phyloP scores from a whole-genome alignment of 2,797 vertebrate species.

The Pelobates cultripes region DNA sequence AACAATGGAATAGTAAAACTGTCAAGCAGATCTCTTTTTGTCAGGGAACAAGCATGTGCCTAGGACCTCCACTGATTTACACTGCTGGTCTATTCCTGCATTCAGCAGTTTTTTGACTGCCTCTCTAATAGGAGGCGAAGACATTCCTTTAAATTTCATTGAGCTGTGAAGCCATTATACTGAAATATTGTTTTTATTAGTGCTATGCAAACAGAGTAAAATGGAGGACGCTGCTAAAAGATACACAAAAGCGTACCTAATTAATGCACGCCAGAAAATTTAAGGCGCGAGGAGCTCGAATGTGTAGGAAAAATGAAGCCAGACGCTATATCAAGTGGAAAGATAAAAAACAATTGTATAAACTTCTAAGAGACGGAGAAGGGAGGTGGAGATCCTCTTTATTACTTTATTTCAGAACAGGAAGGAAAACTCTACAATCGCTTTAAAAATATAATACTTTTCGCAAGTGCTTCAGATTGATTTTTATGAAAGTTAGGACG shows the following conservation, averaged over 20 bases:
- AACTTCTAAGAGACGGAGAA: not conserved
- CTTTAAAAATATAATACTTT: slow-evolving; percentile 11
- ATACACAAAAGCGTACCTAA: slow-evolving; percentile 20
- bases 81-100: slow-evolving; percentile 30
- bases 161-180: slow-evolving; percentile 38
- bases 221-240: slow-evolving; percentile 23
- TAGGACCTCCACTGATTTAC: not conserved
- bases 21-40: slow-evolving; percentile 56
- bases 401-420: not conserved
- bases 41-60: slow-evolving; percentile 40
- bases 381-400: not conserved
- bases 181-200: slow-evolving; percentile 53
- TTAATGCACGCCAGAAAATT: slow-evolving; percentile 19
- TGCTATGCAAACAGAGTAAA: slow-evolving; percentile 36
- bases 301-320: not conserved
- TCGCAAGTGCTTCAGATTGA: slow-evolving; percentile 1
- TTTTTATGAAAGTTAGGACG: slow-evolving; percentile 5
- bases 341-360: not conserved
- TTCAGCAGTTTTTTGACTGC: slow-evolving; percentile 51
- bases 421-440: not conserved
- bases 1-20: slow-evolving; percentile 67
- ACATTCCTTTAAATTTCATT: slow-evolving; percentile 45
- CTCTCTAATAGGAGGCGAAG: slow-evolving; percentile 32
- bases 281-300: not conserved
- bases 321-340: not conserved